These are phyloP conservation scores for Eptesicus fuscus DNA, from an alignment of 2,113 vertebrate species.

Conservation along the genomic window DNA sequence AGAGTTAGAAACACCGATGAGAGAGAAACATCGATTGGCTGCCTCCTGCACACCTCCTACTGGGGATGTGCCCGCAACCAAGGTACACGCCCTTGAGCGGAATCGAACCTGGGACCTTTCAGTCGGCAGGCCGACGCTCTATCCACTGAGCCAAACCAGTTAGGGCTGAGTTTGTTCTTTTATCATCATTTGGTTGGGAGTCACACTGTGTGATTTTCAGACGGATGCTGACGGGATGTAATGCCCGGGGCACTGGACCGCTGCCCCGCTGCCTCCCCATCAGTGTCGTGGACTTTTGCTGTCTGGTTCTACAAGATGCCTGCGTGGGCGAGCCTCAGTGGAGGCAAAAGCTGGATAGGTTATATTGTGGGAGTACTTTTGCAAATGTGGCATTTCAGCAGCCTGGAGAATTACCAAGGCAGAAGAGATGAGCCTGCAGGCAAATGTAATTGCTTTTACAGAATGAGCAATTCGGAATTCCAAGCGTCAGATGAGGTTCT, in stretches of 20 bases:
- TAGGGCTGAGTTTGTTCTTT: not conserved
- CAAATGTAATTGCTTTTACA: conserved; percentile 62
- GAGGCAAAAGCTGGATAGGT: conserved; percentile 44
- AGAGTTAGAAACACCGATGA: too few relatives aligned
- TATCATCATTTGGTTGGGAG: not conserved
- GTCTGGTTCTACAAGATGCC: conserved; percentile 48
- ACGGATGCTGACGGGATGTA: not conserved
- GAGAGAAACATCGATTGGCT: too few relatives aligned
- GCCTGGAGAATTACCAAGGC: conserved; percentile 69
- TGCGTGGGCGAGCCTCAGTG: conserved; percentile 39
- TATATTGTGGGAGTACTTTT: conserved; percentile 59
- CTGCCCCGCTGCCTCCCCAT: not conserved
- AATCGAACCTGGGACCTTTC: too few relatives aligned
- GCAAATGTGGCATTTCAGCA: conserved; percentile 72
- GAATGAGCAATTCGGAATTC: conserved; percentile 42
- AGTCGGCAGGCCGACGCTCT: too few relatives aligned
- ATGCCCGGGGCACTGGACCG: not conserved
- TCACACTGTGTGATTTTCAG: not conserved
- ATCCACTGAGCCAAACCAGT: too few relatives aligned
- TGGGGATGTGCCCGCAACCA: too few relatives aligned
- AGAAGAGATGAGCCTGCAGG: conserved; percentile 50
- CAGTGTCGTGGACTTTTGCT: not conserved
- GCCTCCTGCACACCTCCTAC: too few relatives aligned
- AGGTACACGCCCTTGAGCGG: too few relatives aligned
- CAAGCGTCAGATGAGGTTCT: conserved; percentile 34